A percentile compares a stretch with the other conserved stretches of the same genome.
These are phyloP conservation scores for Itoplectis maculator DNA, from an alignment of 2,888 invertebrate genomes.

Conservation along the genomic window DNA sequence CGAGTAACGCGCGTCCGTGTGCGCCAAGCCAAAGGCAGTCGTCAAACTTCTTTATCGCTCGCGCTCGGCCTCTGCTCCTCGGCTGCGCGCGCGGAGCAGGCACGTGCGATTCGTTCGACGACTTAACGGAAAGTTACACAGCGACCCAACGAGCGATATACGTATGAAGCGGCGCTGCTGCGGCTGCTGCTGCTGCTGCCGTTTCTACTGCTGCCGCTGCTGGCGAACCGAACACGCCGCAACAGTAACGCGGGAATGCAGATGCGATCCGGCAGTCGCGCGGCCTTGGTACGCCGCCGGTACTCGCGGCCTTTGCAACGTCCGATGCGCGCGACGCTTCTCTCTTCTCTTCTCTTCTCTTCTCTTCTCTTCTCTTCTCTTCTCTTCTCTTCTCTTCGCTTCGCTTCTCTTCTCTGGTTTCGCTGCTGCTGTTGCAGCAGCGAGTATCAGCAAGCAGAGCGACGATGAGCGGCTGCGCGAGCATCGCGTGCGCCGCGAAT, in stretches of 20 bases:
- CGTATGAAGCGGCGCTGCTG: slow-evolving; percentile 13
- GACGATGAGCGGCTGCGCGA: too few relatives aligned
- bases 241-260: slow-evolving; percentile 65
- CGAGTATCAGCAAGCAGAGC: slow-evolving; percentile 8
- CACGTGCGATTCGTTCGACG: slow-evolving; percentile 63
- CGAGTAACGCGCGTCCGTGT: slow-evolving; percentile 18
- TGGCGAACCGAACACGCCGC: slow-evolving; percentile 25
- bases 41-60: slow-evolving; percentile 55
- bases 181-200: not conserved
- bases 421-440: not conserved
- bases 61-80: slow-evolving; percentile 31
- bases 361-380: too few relatives aligned
- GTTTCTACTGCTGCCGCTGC: not conserved
- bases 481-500: slow-evolving; percentile 7
- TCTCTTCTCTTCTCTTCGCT: too few relatives aligned
- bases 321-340: slow-evolving; percentile 33
- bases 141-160: slow-evolving; percentile 27
- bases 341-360: slow-evolving; percentile 34
- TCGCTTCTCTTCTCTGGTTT: slow-evolving; percentile 37
- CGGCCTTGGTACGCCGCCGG: slow-evolving; percentile 63
- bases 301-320: slow-evolving; percentile 42
- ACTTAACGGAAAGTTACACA: slow-evolving; percentile 66
- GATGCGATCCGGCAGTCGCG: slow-evolving; percentile 60
- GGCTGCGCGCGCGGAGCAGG: slow-evolving; percentile 52
- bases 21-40: slow-evolving; percentile 11